These are phyloP conservation scores for Micrasema longulum DNA, from an alignment of 1,140 invertebrate species.

Conservation along the genomic window DNA sequence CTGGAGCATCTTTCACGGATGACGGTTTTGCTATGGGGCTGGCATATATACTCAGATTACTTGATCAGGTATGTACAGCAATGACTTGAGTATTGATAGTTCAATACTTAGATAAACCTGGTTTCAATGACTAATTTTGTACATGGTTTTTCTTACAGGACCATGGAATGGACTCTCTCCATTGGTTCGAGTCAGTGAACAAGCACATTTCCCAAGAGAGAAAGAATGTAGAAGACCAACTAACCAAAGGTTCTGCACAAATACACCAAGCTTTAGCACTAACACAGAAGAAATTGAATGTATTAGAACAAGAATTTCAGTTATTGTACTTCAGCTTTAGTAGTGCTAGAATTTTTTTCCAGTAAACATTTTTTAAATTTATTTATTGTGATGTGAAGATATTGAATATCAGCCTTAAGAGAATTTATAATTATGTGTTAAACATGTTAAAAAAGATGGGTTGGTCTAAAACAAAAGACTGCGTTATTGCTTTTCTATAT, in stretches of 20 bases:
- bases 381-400: no score
- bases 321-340: slow-evolving; percentile 91
- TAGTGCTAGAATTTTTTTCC: slow-evolving; percentile 95
- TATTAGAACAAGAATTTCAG: slow-evolving; percentile 90
- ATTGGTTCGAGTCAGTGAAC: slow-evolving; percentile 95
- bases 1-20: slow-evolving; percentile 92
- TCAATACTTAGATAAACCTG: no score
- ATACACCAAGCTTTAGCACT: slow-evolving; percentile 93
- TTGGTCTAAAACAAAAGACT: no score
- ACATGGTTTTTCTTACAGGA: slow-evolving; percentile 56
- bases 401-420: no score
- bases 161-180: slow-evolving; percentile 90
- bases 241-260: slow-evolving; percentile 68
- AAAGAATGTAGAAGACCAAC: slow-evolving; percentile 70
- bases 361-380: no score
- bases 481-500: no score
- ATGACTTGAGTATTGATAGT: no score
- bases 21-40: slow-evolving; percentile 98
- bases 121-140: no score
- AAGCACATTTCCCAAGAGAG: slow-evolving; percentile 77
- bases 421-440: slow-evolving; percentile 7
- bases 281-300: slow-evolving; percentile 87
- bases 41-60: slow-evolving; percentile 77
- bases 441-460: no score
- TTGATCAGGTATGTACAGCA: slow-evolving; percentile 76